phyloP scores from a whole-genome alignment of 2,888 invertebrate genomes.

The Serripes groenlandicus region DNA sequence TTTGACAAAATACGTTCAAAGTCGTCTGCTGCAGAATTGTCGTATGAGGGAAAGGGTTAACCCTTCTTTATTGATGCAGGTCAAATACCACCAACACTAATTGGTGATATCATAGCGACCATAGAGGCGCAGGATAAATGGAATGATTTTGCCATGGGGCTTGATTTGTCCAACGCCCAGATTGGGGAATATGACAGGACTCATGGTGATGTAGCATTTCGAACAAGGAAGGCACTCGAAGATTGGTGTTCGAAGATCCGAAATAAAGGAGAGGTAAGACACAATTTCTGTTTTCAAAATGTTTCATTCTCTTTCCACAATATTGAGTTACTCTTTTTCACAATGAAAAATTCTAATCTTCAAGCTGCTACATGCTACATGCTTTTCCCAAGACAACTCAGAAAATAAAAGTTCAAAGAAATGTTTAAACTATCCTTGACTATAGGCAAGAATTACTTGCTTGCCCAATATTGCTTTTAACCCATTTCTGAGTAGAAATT shows the following conservation, averaged over 20 bases:
- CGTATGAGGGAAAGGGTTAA: too few species aligned
- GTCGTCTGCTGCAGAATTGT: too few species aligned
- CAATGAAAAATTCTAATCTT: not conserved
- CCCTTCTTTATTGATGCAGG: too few species aligned
- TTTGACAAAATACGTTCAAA: too few species aligned
- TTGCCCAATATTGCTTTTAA: too few species aligned
- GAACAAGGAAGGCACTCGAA: not conserved
- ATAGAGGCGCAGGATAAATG: not conserved
- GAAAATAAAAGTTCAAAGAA: not conserved
- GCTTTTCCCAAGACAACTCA: not conserved
- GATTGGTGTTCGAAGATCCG: not conserved
- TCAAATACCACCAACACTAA: not conserved
- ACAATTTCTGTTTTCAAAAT: not conserved
- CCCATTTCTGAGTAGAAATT: too few species aligned
- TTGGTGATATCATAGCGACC: not conserved
- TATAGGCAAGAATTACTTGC: too few species aligned
- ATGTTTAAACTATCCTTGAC: too few species aligned
- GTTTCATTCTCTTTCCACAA: not conserved
- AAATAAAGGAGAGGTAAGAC: not conserved
- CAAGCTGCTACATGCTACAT: too few species aligned
- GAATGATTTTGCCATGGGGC: not conserved
- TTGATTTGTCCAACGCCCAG: not conserved
- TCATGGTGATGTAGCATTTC: not conserved
- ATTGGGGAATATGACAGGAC: not conserved
- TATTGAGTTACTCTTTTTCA: not conserved